Conservation (phyloP, 2,888 invertebrate species). For the Sympetrum striolatum region DNA sequence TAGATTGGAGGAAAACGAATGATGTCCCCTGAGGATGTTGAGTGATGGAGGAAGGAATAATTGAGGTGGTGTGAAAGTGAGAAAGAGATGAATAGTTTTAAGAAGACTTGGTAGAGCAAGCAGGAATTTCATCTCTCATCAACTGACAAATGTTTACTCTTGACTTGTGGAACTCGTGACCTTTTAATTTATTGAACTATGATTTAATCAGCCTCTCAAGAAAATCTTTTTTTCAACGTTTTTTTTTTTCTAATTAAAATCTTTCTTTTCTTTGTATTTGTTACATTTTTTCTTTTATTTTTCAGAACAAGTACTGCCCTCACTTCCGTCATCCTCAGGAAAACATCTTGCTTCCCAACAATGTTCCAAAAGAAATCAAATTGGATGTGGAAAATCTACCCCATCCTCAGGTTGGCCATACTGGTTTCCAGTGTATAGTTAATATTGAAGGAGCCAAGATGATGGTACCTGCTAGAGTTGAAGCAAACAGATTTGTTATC, state of each 20-base stretch:
- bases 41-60: no score
- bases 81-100: no score
- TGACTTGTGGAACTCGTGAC: no score
- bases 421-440: conserved; percentile 90
- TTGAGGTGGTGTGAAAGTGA: no score
- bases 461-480: conserved; percentile 85
- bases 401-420: conserved; percentile 85
- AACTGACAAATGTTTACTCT: no score
- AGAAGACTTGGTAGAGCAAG: no score
- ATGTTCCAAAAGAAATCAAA: conserved; percentile 86
- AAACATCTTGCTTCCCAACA: conserved; percentile 83
- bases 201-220: no score
- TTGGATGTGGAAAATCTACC: conserved; percentile 91
- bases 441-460: conserved; percentile 90
- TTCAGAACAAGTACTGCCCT: conserved; percentile 75
- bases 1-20: no score
- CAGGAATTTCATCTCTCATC: no score
- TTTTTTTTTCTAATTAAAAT: not conserved
- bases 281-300: not conserved
- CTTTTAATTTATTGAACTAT: no score
- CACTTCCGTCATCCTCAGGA: conserved; percentile 78
- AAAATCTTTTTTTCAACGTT: no score
- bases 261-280: not conserved
- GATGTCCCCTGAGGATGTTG: no score
- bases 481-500: conserved; percentile 79